Conservation (phyloP, 2,797 vertebrate genomes). For the Centroberyx gerrardi region DNA sequence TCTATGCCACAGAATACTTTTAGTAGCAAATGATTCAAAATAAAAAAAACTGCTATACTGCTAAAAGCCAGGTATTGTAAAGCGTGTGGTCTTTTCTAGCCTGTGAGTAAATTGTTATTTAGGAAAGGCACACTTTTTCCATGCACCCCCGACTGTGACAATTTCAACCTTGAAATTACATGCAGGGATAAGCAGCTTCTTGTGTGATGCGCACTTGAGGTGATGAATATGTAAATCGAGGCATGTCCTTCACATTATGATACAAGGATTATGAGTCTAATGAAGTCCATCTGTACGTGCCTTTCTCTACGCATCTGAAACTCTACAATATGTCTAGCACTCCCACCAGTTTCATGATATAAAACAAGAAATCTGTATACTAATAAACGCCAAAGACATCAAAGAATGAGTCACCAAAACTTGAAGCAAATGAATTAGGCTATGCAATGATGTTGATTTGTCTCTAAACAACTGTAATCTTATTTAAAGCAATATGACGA, state of each 20-base stretch:
- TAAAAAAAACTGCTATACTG: not conserved
- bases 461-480: not conserved
- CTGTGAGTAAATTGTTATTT: not conserved
- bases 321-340: too few relatives aligned
- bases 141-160: not conserved
- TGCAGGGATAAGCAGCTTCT: not conserved
- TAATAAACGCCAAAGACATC: not conserved
- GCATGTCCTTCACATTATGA: not conserved
- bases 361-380: not conserved
- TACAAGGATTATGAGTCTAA: too few relatives aligned
- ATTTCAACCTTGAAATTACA: not conserved
- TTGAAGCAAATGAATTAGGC: too few relatives aligned
- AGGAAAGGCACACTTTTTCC: not conserved
- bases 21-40: constrained; percentile 9
- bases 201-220: not conserved
- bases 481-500: not conserved
- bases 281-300: too few relatives aligned
- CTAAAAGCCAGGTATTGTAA: not conserved
- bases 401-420: not conserved
- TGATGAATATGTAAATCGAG: too few relatives aligned
- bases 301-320: too few relatives aligned
- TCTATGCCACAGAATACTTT: not conserved
- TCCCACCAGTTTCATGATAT: too few relatives aligned
- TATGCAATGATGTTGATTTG: too few relatives aligned
- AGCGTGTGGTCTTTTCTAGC: not conserved